Evolutionary conservation across 2,888 invertebrate genomes (phyloP), one percentile per base, ranked within the genome.

Genomic region (Caenorhabditis becei): DNA sequence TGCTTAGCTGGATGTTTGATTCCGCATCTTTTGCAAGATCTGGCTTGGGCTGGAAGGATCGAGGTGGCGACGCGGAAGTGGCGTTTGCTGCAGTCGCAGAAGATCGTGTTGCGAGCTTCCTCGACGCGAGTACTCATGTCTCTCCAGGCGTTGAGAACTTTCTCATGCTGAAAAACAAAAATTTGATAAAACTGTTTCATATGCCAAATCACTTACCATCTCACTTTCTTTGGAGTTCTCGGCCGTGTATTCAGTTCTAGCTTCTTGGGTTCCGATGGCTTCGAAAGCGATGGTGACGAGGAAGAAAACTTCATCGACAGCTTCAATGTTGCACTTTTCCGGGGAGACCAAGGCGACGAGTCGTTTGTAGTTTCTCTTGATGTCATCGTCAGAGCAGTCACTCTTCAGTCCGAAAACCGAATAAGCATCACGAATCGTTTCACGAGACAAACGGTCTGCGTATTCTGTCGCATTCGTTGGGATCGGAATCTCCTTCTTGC

Each of bases 241-340:
- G 20, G 26, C 37, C n/a, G 62, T 77, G 32, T 80, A 80, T 1
- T 18, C 18, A 8, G 11, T 11, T 67, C 80, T 49, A 10, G 47
- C 18, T 11, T 95, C 95, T 88, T 95, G 95, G 92, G 95, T 96
- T 28, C 96, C 96, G 88, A 97, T 96, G 91, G 96, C 94, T 92
- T 97, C 96, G 92, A 97, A 97, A 8, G 97, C 97, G 91, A 96
- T 95, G 89, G 96, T 96, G 85, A 97, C 93, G 91, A 97, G 96
- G 93, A 97, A 97, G 92, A 97, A 97, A 44, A 97, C 96, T 92
- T 97, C 97, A 91, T 97, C 97, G 0, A 97, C 96, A 35, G 97
- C 97, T 4, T 84, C 82, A 11, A 63, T 41, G 2, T 20, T 51
- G 47, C 79, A 80, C 83, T 85, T 97, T 91, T 97, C 97, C 0